These are phyloP conservation scores for Prorops nasuta DNA, from an alignment of 1,140 invertebrate species.

Conservation along the genomic window DNA sequence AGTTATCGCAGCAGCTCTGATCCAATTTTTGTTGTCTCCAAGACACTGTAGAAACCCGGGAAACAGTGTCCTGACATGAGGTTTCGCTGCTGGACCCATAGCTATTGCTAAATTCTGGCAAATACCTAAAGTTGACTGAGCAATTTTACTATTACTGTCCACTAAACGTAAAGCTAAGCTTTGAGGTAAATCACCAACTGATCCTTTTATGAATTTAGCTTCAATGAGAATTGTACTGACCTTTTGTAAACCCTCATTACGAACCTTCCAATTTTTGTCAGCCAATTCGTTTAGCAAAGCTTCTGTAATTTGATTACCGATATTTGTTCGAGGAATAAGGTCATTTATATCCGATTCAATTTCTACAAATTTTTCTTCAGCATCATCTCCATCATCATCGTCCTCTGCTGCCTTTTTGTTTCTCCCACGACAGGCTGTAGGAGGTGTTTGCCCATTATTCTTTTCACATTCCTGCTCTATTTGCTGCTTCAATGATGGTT, in stretches of 20 bases:
- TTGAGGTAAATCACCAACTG: conserved; percentile 79
- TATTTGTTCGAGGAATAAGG: conserved; percentile 74
- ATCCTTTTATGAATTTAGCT: conserved; percentile 76
- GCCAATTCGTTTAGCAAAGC: conserved; percentile 75
- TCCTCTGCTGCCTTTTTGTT: conserved; percentile 43
- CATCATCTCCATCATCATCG: conserved; percentile 58
- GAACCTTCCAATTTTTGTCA: conserved; percentile 95
- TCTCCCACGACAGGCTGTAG: conserved; percentile 67
- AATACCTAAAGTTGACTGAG: conserved; percentile 76
- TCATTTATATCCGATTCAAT: conserved; percentile 64
- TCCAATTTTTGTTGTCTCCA: conserved; percentile 71
- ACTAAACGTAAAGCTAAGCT: conserved; percentile 72
- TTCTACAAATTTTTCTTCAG: conserved; percentile 54
- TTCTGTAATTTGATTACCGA: conserved; percentile 83
- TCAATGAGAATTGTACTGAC: conserved; percentile 73
- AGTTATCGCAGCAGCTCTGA: conserved; percentile 73
- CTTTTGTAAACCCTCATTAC: conserved; percentile 81
- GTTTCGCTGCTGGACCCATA: conserved; percentile 79
- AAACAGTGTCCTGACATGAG: conserved; percentile 77
- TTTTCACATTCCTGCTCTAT: conserved; percentile 88
- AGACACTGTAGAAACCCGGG: conserved; percentile 79
- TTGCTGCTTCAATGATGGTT: conserved; percentile 78
- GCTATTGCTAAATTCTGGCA: conserved; percentile 76
- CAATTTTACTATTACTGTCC: conserved; percentile 91
- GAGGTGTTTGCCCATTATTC: conserved; percentile 68